A percentile compares a stretch with the other conserved stretches of the same genome.
Conservation (phyloP, 2,797 vertebrate species). For the Naso thynnoides region DNA sequence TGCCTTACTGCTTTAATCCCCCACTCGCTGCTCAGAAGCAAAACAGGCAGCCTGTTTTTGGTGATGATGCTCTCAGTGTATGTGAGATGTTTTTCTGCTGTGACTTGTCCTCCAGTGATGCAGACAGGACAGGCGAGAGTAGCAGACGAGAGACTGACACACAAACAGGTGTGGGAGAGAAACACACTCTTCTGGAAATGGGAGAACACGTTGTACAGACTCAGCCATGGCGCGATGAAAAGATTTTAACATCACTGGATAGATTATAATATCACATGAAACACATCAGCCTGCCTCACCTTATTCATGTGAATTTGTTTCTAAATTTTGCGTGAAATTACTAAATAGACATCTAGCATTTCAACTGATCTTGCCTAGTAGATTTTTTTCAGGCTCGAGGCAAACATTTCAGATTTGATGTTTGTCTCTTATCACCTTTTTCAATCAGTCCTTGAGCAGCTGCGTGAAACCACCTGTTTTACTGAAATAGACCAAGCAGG, state of each 20-base stretch:
- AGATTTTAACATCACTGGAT: not conserved
- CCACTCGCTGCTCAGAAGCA: not conserved
- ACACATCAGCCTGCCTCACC: not conserved
- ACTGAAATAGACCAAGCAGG: not conserved
- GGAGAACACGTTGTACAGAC: slow-evolving; percentile 26
- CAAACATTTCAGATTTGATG: not conserved
- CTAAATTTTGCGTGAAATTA: not conserved
- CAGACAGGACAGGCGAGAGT: not conserved
- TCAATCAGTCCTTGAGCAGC: not conserved
- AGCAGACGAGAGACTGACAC: not conserved
- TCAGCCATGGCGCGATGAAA: not conserved
- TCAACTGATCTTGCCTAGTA: not conserved
- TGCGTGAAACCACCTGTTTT: slow-evolving; percentile 1
- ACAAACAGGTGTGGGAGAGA: slow-evolving; percentile 14
- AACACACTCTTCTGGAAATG: not conserved
- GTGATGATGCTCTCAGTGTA: not conserved
- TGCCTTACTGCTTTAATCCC: not conserved
- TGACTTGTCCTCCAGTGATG: slow-evolving; percentile 1
- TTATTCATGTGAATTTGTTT: not conserved
- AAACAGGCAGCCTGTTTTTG: not conserved
- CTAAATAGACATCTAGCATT: not conserved
- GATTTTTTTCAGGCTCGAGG: not conserved
- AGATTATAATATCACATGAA: not conserved
- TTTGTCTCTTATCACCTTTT: not conserved
- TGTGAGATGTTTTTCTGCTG: not conserved